Conservation (phyloP, 2,888 invertebrate species). For the Drosophila affinis region DNA sequence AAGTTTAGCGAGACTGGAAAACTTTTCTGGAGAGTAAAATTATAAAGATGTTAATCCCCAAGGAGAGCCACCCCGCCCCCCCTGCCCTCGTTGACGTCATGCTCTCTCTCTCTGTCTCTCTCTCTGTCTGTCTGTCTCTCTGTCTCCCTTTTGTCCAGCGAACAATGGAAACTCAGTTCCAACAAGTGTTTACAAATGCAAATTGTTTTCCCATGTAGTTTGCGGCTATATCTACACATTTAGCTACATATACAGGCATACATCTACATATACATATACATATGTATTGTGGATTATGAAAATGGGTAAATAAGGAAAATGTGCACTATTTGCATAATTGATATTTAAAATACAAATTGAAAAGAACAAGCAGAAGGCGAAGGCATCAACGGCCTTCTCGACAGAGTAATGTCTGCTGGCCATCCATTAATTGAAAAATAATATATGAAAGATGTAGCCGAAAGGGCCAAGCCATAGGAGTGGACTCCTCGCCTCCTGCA, state of each 20-base stretch:
- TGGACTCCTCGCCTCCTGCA: conserved; percentile 1
- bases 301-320: conserved; percentile 36
- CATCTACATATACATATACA: background rate
- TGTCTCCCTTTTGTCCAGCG: background rate
- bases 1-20: conserved; percentile 14
- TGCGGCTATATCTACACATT: conserved; percentile 27
- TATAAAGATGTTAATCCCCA: conserved; percentile 37
- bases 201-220: conserved; percentile 46
- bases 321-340: conserved; percentile 71
- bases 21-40: conserved; percentile 21
- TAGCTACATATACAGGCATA: conserved; percentile 27
- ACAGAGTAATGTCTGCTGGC: conserved; percentile 7
- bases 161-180: background rate
- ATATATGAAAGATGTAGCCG: conserved; percentile 45
- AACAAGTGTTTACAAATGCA: conserved; percentile 43
- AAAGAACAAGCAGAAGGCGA: conserved; percentile 11
- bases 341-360: conserved; percentile 68
- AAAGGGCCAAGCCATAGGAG: conserved; percentile 7
- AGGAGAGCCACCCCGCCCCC: background rate
- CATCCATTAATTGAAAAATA: conserved; percentile 71
- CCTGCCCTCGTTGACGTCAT: conserved; percentile 21
- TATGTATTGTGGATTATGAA: conserved; percentile 59
- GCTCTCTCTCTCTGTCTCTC: background rate
- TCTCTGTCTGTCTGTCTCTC: background rate
- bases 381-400: too few relatives aligned